Conservation (phyloP, 1,140 invertebrate genomes). For the Tenebrio molitor region DNA sequence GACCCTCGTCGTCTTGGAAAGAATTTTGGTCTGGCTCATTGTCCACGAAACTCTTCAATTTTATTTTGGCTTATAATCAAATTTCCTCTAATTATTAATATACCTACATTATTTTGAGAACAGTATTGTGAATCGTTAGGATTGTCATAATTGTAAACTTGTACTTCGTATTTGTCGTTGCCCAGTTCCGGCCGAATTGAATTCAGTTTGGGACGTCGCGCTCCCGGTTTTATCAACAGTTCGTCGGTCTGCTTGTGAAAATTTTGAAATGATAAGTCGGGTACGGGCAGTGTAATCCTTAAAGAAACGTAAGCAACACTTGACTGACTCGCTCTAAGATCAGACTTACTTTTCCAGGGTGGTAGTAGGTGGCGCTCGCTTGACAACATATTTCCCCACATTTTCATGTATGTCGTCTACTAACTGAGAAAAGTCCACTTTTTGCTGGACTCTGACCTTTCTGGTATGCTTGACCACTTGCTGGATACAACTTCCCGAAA, state of each 20-base stretch:
- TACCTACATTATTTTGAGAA: slow-evolving; percentile 54
- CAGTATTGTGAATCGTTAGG: slow-evolving; percentile 59
- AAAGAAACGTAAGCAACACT: slow-evolving; percentile 9
- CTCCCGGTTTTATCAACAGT: slow-evolving; percentile 7
- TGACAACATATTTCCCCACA: slow-evolving; percentile 38
- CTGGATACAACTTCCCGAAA: slow-evolving; percentile 9
- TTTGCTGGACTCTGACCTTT: neutral
- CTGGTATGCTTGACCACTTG: slow-evolving; percentile 4
- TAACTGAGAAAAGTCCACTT: slow-evolving; percentile 12
- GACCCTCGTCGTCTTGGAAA: slow-evolving; percentile 63
- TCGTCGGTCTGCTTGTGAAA: slow-evolving; percentile 21
- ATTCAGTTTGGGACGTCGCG: neutral
- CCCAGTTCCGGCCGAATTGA: slow-evolving; percentile 56
- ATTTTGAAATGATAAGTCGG: slow-evolving; percentile 9
- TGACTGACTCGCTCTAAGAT: no score
- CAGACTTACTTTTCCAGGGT: slow-evolving; percentile 45
- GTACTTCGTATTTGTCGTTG: slow-evolving; percentile 65
- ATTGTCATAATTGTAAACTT: slow-evolving; percentile 60
- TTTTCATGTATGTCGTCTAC: neutral
- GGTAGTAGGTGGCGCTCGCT: slow-evolving; percentile 21
- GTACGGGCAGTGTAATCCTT: slow-evolving; percentile 47
- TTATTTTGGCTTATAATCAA: no score
- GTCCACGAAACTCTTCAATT: no score
- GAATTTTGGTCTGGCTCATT: slow-evolving; percentile 63
- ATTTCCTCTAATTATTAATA: no score